These are phyloP conservation scores for Cyclopterus lumpus DNA, from an alignment of 2,797 vertebrate genomes.

Conservation along the genomic window DNA sequence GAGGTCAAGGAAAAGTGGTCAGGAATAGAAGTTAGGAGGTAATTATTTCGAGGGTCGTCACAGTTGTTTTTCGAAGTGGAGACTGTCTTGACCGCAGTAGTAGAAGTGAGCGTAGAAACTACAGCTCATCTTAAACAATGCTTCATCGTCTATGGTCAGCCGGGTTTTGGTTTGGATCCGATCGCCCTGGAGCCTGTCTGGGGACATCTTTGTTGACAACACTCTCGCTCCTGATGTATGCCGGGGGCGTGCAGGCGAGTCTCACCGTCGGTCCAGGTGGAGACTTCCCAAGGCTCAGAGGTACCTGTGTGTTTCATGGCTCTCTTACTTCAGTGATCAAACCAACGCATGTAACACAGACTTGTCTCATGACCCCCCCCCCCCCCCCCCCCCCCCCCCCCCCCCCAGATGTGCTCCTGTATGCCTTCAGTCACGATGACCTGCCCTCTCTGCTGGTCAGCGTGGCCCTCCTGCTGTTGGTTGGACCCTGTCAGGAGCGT, in stretches of 20 bases:
- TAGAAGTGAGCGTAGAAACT: conserved; percentile 3
- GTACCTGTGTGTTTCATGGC: conserved; percentile 55
- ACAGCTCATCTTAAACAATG: conserved; percentile 60
- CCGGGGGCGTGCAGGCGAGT: conserved; percentile 74
- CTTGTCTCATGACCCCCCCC: background rate
- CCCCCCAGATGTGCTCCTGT: conserved; percentile 85
- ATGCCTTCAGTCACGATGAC: conserved; percentile 86
- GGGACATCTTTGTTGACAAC: conserved; percentile 67
- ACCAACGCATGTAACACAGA: background rate
- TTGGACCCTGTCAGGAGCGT: conserved; percentile 85
- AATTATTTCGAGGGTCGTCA: no score
- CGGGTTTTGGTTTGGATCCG: conserved; percentile 75
- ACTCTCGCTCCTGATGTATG: conserved; percentile 71
- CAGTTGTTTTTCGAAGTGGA: no score
- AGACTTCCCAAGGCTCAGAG: conserved; percentile 80
- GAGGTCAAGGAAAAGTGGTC: no score
- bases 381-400: conserved; percentile 35
- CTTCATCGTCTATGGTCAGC: conserved; percentile 51
- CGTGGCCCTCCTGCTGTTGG: conserved; percentile 78
- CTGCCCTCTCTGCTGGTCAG: conserved; percentile 83
- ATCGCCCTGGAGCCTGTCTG: conserved; percentile 78
- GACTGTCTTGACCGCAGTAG: no score
- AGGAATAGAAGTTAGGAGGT: no score
- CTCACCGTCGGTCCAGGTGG: conserved; percentile 82
- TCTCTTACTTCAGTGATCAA: background rate